phyloP scores from a whole-genome alignment of 2,797 vertebrate species.

The Hapalemur alaotrensis region DNA sequence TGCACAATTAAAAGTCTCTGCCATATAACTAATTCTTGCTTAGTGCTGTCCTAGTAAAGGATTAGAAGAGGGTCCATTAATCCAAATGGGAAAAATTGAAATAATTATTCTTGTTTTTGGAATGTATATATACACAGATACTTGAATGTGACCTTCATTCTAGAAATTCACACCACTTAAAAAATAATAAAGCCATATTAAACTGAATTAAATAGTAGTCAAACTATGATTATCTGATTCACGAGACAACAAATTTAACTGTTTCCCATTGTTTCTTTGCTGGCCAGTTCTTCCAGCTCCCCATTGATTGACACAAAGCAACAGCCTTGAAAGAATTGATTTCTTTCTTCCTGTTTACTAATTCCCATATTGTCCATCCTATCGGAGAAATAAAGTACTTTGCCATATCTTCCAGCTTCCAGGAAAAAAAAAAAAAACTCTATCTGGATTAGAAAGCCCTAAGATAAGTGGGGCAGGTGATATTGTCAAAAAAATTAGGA shows the following conservation, averaged over 20 bases:
- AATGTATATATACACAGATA: background rate
- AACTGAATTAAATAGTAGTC: background rate
- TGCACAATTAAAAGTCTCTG: background rate
- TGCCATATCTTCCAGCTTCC: background rate
- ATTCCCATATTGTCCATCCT: background rate
- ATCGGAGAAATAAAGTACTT: background rate
- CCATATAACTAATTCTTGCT: background rate
- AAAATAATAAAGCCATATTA: background rate
- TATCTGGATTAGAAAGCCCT: background rate
- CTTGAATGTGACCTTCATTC: background rate
- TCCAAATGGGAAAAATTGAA: background rate
- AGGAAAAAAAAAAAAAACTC: background rate
- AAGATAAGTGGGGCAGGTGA: background rate
- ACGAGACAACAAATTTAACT: background rate
- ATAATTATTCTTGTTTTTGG: background rate
- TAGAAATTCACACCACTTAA: background rate
- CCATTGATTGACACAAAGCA: background rate
- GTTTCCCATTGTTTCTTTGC: background rate
- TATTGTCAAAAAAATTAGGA: background rate
- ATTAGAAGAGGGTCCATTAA: background rate
- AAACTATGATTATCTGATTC: background rate
- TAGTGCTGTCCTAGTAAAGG: background rate
- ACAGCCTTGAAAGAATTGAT: background rate
- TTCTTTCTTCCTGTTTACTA: background rate
- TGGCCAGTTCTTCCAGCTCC: background rate